Evolutionary conservation across 1,140 invertebrate genomes (phyloP).

Genomic region (Octopus bimaculoides): DNA sequence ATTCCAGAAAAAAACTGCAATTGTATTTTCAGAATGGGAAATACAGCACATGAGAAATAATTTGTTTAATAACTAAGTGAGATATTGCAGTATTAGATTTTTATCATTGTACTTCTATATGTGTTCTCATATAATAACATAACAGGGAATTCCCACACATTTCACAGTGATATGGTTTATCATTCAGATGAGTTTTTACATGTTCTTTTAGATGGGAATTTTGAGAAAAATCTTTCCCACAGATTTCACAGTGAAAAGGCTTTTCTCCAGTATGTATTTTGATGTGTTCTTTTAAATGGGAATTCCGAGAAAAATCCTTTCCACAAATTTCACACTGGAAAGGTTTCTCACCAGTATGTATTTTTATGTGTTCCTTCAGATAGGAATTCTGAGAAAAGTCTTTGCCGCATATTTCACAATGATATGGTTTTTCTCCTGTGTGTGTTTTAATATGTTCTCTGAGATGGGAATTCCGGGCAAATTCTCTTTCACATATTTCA

Average conservation of each 20-base stretch:
- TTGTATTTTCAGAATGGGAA: too few relatives aligned
- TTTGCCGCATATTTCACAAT: slow-evolving; percentile 28
- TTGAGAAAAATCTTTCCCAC: slow-evolving; percentile 22
- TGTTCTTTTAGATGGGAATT: slow-evolving; percentile 23
- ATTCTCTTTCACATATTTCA: background rate
- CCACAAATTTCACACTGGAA: slow-evolving; percentile 22
- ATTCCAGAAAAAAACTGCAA: too few relatives aligned
- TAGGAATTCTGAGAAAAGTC: slow-evolving; percentile 17
- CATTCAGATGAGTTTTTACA: slow-evolving; percentile 23
- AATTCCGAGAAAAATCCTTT: slow-evolving; percentile 30
- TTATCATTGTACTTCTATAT: too few relatives aligned
- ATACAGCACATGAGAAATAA: too few relatives aligned
- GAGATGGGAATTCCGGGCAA: background rate
- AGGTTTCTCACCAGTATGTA: slow-evolving; percentile 26
- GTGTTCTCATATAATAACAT: too few relatives aligned
- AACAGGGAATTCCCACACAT: slow-evolving; percentile 18
- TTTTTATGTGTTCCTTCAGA: slow-evolving; percentile 23
- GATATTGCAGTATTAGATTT: too few relatives aligned
- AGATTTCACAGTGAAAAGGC: slow-evolving; percentile 28
- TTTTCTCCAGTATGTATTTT: slow-evolving; percentile 31
- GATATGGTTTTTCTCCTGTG: slow-evolving; percentile 23
- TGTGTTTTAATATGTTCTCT: slow-evolving; percentile 26
- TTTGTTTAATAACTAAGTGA: too few relatives aligned
- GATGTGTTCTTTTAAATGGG: slow-evolving; percentile 38
- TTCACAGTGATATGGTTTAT: slow-evolving; percentile 28